A percentile compares a stretch with the other conserved stretches of the same genome.
Evolutionary conservation across 2,888 invertebrate species (phyloP).

Genomic region (Hesperia comma): DNA sequence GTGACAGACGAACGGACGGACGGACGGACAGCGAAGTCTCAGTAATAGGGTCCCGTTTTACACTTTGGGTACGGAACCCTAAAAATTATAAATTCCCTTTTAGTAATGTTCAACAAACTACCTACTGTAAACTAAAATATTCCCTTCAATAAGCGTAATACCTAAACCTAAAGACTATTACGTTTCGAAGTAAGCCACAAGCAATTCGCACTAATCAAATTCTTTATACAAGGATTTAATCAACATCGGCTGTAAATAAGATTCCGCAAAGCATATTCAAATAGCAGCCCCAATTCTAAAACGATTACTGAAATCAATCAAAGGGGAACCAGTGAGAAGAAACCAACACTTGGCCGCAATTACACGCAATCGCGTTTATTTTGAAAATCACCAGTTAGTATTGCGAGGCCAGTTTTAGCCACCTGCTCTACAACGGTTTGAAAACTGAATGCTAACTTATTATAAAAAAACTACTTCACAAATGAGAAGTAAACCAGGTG

Average conservation of each 20-base stretch:
- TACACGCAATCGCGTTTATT: conserved; percentile 22
- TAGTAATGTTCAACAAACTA: too few species aligned
- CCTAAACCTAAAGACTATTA: background rate
- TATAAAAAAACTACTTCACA: too few species aligned
- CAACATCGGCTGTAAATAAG: conserved; percentile 9
- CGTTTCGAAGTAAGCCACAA: background rate
- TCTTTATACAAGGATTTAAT: conserved; percentile 7
- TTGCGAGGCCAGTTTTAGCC: background rate
- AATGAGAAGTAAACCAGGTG: too few species aligned
- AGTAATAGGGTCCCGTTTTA: too few species aligned
- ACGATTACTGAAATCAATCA: conserved; percentile 16
- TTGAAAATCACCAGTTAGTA: conserved; percentile 17
- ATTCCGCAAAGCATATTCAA: conserved; percentile 3
- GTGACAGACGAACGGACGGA: too few species aligned
- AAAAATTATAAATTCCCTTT: too few species aligned
- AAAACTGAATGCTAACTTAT: background rate
- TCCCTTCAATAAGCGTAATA: background rate
- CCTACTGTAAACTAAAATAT: too few species aligned
- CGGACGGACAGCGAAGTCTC: too few species aligned
- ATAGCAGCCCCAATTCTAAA: background rate
- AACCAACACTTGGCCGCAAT: conserved; percentile 12
- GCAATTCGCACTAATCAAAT: conserved; percentile 4
- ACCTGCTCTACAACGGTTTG: background rate
- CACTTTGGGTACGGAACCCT: too few species aligned
- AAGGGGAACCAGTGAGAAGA: conserved; percentile 8